phyloP scores from a whole-genome alignment of 2,888 invertebrate species.

The Agrilus mali region DNA sequence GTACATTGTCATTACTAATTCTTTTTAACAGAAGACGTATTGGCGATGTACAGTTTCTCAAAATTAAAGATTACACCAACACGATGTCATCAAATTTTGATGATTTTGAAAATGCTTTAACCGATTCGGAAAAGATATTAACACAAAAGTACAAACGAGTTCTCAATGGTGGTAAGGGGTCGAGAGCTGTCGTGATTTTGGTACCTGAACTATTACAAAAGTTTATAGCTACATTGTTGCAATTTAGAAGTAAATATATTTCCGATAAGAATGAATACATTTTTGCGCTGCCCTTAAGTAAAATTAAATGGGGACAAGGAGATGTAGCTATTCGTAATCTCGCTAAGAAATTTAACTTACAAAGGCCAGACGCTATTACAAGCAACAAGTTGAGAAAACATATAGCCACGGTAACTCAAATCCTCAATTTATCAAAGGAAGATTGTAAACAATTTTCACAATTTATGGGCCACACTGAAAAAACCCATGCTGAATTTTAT shows the following conservation, averaged over 20 bases:
- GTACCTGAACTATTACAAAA: slow-evolving; percentile 16
- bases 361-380: slow-evolving; percentile 13
- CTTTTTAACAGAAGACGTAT: slow-evolving; percentile 12
- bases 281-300: slow-evolving; percentile 17
- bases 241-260: slow-evolving; percentile 16
- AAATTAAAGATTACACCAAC: slow-evolving; percentile 7
- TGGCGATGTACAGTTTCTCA: slow-evolving; percentile 12
- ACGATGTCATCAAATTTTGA: slow-evolving; percentile 4
- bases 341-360: slow-evolving; percentile 12
- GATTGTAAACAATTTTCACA: background rate
- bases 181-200: slow-evolving; percentile 19
- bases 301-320: slow-evolving; percentile 18
- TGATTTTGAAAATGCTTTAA: slow-evolving; percentile 9
- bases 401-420: slow-evolving; percentile 17
- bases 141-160: slow-evolving; percentile 18
- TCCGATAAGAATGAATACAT: slow-evolving; percentile 18
- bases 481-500: slow-evolving; percentile 13
- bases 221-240: slow-evolving; percentile 14
- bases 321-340: slow-evolving; percentile 18
- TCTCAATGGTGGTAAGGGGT: slow-evolving; percentile 19
- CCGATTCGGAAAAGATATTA: slow-evolving; percentile 10
- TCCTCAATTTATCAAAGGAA: slow-evolving; percentile 12
- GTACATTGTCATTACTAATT: slow-evolving; percentile 9
- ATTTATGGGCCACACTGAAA: slow-evolving; percentile 14
- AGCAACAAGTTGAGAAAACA: slow-evolving; percentile 18